Evolutionary conservation across 2,888 invertebrate species (phyloP), one percentile per base, ranked within the genome.

Genomic region (Anarsia innoxiella): DNA sequence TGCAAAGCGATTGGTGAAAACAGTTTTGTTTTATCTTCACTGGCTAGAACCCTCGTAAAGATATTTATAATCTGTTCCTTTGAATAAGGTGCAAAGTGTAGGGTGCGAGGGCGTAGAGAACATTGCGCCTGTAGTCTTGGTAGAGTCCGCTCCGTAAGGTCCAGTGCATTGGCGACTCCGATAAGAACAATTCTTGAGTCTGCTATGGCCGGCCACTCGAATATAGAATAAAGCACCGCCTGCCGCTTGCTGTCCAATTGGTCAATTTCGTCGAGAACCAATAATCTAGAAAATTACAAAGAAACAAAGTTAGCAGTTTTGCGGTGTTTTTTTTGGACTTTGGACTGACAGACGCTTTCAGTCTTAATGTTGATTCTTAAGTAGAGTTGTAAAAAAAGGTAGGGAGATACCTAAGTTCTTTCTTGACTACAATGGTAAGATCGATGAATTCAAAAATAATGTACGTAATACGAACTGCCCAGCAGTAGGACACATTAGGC

Each of bases 191-290:
- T 64, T 25, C 89, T 89, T 0, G 93, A 91, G 12, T 88, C 75
- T 0, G 78, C 65, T 36, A 89, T 66, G 0, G 93, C 88, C 0
- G 97, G 95, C 97, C 96, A 97, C 64, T 96, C 95, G 67, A 99
- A 98, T 51, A 98, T 90, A 1, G 93, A 92, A 73, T 98, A 97
- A 3, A 99, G 82, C 2, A 98, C 92, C 0, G 93, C 90, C 57
- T 97, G 96, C 19, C 89, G 88, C 53, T 90, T 91, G 46, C 91
- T 92, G 56, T 93, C 92, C 25, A 99, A 74, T 66, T 98, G 96
- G 71, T 99, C 99, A 41, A 99, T 93, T 85, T 99, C 99, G 69
- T 99, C 99, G 40, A 99, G 68, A 8, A 99, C 91, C 46, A 98
- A 69, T 12, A 98, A 78, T 39, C 91, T 91, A 73, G 12, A 78